A percentile compares a stretch with the other conserved stretches of the same genome.
These are phyloP conservation scores for Microchirus variegatus DNA, from an alignment of 2,797 vertebrate genomes.

Conservation along the genomic window DNA sequence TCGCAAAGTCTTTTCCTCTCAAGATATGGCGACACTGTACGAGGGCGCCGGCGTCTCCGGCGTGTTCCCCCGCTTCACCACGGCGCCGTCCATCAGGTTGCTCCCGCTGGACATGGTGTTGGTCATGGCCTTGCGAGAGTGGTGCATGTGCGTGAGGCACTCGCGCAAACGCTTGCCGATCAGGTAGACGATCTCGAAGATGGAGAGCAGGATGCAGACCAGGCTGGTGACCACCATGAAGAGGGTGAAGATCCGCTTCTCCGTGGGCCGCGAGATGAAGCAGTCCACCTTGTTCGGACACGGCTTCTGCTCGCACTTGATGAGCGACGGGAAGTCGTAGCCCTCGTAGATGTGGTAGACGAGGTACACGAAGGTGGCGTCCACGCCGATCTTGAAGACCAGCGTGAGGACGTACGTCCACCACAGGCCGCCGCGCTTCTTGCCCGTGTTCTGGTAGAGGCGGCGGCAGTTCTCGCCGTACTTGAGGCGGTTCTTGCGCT, in stretches of 20 bases:
- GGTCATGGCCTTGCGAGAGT: constrained; percentile 36
- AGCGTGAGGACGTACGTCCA: constrained; percentile 93
- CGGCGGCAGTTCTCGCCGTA: constrained; percentile 68
- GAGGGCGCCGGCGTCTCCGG: constrained; percentile 59
- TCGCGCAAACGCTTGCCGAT: constrained; percentile 85
- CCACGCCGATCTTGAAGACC: constrained; percentile 88
- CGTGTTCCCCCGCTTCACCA: constrained; percentile 37
- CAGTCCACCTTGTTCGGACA: constrained; percentile 92
- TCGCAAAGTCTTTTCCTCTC: constrained; percentile 16
- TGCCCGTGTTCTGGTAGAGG: constrained; percentile 85
- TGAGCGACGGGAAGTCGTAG: constrained; percentile 86
- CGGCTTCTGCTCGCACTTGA: constrained; percentile 86
- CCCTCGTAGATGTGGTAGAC: constrained; percentile 88
- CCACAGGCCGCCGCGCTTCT: constrained; percentile 94
- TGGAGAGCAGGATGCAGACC: constrained; percentile 85
- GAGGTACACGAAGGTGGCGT: constrained; percentile 87
- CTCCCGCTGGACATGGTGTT: constrained; percentile 57
- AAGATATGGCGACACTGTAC: constrained; percentile 49
- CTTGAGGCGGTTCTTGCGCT: constrained; percentile 74
- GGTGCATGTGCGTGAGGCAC: constrained; percentile 1
- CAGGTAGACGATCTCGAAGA: constrained; percentile 86
- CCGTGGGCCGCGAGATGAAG: constrained; percentile 89
- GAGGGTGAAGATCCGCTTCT: constrained; percentile 91
- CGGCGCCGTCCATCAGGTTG: constrained; percentile 52
- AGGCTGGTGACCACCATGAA: constrained; percentile 89